Base-by-base conservation (phyloP, 2,888 invertebrate species). In the Imbricaverruca yamaguchii region DNA sequence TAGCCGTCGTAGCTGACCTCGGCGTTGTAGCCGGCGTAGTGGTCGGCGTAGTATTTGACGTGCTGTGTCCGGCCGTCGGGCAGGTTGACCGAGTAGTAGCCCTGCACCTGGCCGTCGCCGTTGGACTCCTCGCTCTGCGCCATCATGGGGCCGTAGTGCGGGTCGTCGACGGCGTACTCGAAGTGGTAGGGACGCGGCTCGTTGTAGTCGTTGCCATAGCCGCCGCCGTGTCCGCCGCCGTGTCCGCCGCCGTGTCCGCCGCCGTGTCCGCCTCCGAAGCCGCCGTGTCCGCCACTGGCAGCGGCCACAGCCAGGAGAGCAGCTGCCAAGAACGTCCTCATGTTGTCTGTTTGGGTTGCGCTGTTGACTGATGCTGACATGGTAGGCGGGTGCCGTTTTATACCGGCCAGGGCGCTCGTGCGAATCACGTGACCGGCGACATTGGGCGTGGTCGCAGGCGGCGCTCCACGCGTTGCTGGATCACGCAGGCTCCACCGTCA, bases 1-100 rank as follows among this genome's bases (percentile, higher is more conserved):
- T 78, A 78, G 11, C 78, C 78, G n/a, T 78, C 78, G 23, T 78
- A 78, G n/a, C 21, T 53, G 56, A 78, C 78, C 56, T 78, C 78
- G 18, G 78, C 78, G 78, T 78, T 78, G 78, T 56, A 78, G 56
- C 78, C 78, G 39, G 6, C 6, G 78, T 78, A 78, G 53, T 56
- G n/a, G n/a, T 74, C 78, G 15, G n/a, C 78, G 77, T n/a, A 56
- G 56, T 78, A 78, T 13, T 78, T 78, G 56, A 78, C 78, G 56
- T 78, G 78, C 69, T 83, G 83, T 21, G 81, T 83, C 79, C 83
- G 82, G 67, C 83, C 83, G 80, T 83, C 83, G 25, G 83, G 83
- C 18, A 83, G 82, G 80, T 81, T 82, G 25, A 83, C 82, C 74
- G 77, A 69, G 82, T 83, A 83, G 81, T 82, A 83, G 9, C 83